Evolutionary conservation across 30 jellyfish, hydroid and myxozoan genomes (phyloP).

Genomic region (Catostylus mosaicus): DNA sequence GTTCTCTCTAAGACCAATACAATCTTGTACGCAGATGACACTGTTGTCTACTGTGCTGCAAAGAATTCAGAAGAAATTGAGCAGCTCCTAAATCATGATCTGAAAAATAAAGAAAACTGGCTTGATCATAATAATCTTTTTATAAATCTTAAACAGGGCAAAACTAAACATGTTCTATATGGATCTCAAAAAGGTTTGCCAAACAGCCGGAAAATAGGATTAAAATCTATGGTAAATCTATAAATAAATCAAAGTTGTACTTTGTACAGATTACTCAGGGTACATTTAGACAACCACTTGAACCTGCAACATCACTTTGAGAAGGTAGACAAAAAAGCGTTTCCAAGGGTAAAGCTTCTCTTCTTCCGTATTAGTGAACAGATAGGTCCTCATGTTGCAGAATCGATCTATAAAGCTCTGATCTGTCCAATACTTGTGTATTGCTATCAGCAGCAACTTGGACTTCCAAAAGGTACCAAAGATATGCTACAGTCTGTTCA

Average conservation of each 20-base stretch:
- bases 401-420: conserved; percentile 57
- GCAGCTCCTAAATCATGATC: conserved; percentile 9
- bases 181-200: too few relatives aligned
- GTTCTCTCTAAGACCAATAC: conserved; percentile 8
- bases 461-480: conserved; percentile 57
- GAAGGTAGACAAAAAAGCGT: too few relatives aligned
- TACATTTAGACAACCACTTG: too few relatives aligned
- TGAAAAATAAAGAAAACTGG: conserved; percentile 17
- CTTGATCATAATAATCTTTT: conserved; percentile 14
- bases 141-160: conserved; percentile 3
- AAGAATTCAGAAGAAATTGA: conserved; percentile 30
- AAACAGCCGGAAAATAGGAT: too few relatives aligned
- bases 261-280: too few relatives aligned
- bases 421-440: conserved; percentile 26
- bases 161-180: too few relatives aligned
- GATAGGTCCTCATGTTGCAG: conserved; percentile 56
- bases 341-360: conserved; percentile 56
- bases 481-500: conserved; percentile 53
- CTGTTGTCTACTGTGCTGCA: conserved; percentile 36
- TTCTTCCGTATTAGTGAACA: conserved; percentile 33
- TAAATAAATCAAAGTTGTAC: too few relatives aligned
- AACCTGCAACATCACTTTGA: too few relatives aligned
- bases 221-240: too few relatives aligned
- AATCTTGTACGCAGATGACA: conserved; percentile 44
- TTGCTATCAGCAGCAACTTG: conserved; percentile 59